These are phyloP conservation scores for Drosophila orena DNA, from an alignment of 1,140 invertebrate genomes.

Conservation along the genomic window DNA sequence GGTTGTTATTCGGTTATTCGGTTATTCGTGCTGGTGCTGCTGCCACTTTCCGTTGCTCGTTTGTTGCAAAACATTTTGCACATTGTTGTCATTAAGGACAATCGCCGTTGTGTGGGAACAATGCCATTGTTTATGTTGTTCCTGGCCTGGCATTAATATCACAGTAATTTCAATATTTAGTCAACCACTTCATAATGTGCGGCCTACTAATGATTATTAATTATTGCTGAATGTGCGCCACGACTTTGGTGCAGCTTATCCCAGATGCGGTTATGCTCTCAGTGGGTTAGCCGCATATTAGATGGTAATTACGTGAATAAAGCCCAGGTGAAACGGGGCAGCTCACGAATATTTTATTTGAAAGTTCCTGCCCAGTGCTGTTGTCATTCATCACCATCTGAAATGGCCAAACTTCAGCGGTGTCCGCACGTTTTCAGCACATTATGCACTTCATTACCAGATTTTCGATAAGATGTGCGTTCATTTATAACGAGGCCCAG, in stretches of 20 bases:
- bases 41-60: slow-evolving; percentile 40
- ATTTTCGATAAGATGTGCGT: slow-evolving; percentile 63
- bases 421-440: slow-evolving; percentile 30
- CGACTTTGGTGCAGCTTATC: slow-evolving; percentile 28
- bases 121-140: slow-evolving; percentile 79
- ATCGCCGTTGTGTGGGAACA: slow-evolving; percentile 54
- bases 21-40: slow-evolving; percentile 29
- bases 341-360: slow-evolving; percentile 16
- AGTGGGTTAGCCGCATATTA: slow-evolving; percentile 70
- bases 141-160: slow-evolving; percentile 67
- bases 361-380: neutral
- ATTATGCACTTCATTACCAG: slow-evolving; percentile 69
- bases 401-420: neutral
- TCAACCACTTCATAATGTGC: slow-evolving; percentile 80
- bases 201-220: slow-evolving; percentile 82
- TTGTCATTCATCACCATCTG: slow-evolving; percentile 2
- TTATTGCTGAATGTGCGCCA: slow-evolving; percentile 72
- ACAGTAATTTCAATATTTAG: slow-evolving; percentile 83
- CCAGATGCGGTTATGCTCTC: slow-evolving; percentile 12
- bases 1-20: slow-evolving; percentile 30
- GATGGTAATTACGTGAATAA: slow-evolving; percentile 15
- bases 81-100: slow-evolving; percentile 68
- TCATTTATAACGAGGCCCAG: slow-evolving; percentile 25
- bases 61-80: slow-evolving; percentile 77
- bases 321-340: slow-evolving; percentile 40